Evolutionary conservation across 2,888 invertebrate species (phyloP), one percentile per base, ranked within the genome.

Genomic region (Hypsopygia costalis): DNA sequence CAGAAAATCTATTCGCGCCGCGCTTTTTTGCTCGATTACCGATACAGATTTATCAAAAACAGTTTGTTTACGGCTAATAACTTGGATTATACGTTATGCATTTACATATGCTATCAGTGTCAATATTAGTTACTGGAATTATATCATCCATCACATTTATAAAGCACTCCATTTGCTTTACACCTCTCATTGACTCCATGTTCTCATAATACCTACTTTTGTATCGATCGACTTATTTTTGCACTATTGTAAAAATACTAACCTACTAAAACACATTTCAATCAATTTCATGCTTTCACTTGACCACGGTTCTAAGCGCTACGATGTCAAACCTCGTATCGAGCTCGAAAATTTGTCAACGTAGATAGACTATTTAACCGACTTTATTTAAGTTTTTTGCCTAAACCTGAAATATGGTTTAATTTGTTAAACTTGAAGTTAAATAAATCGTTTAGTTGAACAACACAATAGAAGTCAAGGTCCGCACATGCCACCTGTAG

Each of bases 401-500:
- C n/a, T n/a, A n/a, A n/a, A n/a, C n/a, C n/a, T n/a, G n/a, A n/a
- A n/a, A n/a, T n/a, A n/a, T 36, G 28, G 25, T 32, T 28, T 38
- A 34, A n/a, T 46, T 48, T 43, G 37, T 44, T 41, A 37, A 43
- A 43, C 44, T 35, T 20, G 40, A 41, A 29, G 25, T 40, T 44
- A 51, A 47, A 38, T 44, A 39, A 48, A 40, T 46, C 16, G 47
- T 47, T 32, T 46, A 34, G 41, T 36, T 36, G 30, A 44, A 44
- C 41, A 22, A 11, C 31, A 42, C 49, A 54, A 62, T 60, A 52
- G 52, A 36, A 53, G 46, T 50, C 55, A 61, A 63, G 61, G 62
- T 46, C 51, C 36, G 33, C 38, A 39, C 46, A 49, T n/a, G 46
- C 55, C 61, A 68, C 66, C 65, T 67, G 59, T 58, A 46, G 49